Percentiles rank a stretch among this genome's conserved stretches.
These are phyloP conservation scores for Procavia capensis DNA, from an alignment of 2,113 vertebrate genomes.

Conservation along the genomic window DNA sequence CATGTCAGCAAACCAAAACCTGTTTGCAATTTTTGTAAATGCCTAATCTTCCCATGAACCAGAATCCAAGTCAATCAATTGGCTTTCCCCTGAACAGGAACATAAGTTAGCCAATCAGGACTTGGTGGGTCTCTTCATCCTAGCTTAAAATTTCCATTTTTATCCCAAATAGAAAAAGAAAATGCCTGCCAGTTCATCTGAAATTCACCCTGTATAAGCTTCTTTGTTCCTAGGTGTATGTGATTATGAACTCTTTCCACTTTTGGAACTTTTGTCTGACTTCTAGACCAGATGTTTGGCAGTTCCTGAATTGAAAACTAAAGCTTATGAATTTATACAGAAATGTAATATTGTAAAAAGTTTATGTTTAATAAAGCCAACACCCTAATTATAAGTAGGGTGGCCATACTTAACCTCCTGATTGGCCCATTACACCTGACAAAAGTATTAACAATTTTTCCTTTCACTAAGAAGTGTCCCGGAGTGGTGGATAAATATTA, in stretches of 20 bases:
- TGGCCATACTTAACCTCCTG: neutral
- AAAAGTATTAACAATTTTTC: neutral
- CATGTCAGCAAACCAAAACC: neutral
- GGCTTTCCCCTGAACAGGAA: neutral
- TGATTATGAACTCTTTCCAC: neutral
- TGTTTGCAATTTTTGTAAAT: neutral
- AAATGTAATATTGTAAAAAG: neutral
- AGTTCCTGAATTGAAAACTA: neutral
- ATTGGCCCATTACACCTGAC: neutral
- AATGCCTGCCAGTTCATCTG: neutral
- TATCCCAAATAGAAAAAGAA: neutral
- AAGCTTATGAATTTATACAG: neutral
- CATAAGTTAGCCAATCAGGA: neutral
- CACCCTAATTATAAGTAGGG: neutral
- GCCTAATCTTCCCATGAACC: neutral
- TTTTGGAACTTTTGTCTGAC: neutral
- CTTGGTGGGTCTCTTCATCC: neutral
- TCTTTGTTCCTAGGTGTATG: neutral
- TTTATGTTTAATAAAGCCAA: neutral
- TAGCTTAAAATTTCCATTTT: neutral
- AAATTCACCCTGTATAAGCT: neutral
- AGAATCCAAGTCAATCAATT: neutral
- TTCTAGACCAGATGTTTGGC: neutral
- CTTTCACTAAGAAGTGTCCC: neutral
- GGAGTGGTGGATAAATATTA: neutral